Evolutionary conservation across 2,888 invertebrate species (phyloP).

Genomic region (Seladonia tumulorum): DNA sequence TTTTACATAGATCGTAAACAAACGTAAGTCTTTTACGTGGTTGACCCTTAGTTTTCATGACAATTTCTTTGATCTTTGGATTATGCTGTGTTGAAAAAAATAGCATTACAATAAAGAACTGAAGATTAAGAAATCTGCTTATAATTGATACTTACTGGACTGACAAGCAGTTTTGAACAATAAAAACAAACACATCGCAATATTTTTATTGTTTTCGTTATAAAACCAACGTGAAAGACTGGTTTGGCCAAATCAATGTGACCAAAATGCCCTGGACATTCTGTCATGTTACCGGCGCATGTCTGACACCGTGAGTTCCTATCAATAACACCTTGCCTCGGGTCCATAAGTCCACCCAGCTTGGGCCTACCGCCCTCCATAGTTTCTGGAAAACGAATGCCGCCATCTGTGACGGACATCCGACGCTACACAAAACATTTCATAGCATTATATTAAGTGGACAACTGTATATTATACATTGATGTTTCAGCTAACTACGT

Average conservation of each 20-base stretch:
- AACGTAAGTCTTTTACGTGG: conserved; percentile 97
- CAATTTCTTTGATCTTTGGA: conserved; percentile 96
- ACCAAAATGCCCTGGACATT: conserved; percentile 99
- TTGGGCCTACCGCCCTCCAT: conserved; percentile 99
- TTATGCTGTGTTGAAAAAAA: conserved; percentile 88
- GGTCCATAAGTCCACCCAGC: conserved; percentile 99
- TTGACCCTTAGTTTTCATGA: conserved; percentile 98
- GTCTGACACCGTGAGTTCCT: conserved; percentile 97
- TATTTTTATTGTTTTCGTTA: conserved; percentile 98
- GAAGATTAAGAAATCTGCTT: background rate
- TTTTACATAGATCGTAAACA: conserved; percentile 99
- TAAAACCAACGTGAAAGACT: conserved; percentile 98
- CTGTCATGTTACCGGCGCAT: conserved; percentile 98
- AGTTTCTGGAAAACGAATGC: conserved; percentile 98
- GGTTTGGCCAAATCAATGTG: conserved; percentile 99
- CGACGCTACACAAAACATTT: conserved; percentile 89
- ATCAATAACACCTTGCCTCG: conserved; percentile 98
- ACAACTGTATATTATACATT: background rate
- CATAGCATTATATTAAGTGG: conserved; percentile 20
- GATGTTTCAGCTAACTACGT: background rate
- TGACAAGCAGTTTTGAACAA: conserved; percentile 98
- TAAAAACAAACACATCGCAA: conserved; percentile 99
- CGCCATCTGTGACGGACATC: conserved; percentile 99
- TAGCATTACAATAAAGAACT: conserved; percentile 34
- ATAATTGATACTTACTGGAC: conserved; percentile 90